Percentiles rank a stretch among this genome's conserved stretches.
These are phyloP conservation scores for Oenanthe oenanthe DNA, from an alignment of 2,113 vertebrate genomes.

Conservation along the genomic window DNA sequence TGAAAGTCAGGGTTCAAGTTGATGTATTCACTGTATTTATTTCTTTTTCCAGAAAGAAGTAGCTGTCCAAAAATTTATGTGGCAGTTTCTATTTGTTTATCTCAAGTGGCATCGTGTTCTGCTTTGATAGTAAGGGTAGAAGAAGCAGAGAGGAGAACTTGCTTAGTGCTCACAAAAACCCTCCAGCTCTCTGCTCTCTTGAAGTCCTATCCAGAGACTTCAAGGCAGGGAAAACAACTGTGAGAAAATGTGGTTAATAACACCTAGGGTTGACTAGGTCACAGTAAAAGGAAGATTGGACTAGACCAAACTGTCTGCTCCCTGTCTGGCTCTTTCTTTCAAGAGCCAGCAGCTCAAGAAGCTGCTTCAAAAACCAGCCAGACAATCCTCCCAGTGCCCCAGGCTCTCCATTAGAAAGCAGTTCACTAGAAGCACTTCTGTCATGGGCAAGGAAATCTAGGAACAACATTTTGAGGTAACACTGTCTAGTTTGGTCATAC, in stretches of 20 bases:
- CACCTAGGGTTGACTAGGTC: not conserved
- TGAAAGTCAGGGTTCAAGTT: not conserved
- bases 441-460: not conserved
- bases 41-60: not conserved
- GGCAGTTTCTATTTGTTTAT: not conserved
- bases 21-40: not conserved
- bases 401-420: not conserved
- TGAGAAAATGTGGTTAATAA: not conserved
- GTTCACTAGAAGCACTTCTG: not conserved
- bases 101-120: fast-evolving
- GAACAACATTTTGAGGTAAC: not conserved
- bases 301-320: not conserved
- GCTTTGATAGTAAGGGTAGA: not conserved
- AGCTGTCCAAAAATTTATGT: not conserved
- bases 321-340: not conserved
- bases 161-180: not conserved
- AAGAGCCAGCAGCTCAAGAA: not conserved
- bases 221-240: not conserved
- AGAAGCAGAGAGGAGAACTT: not conserved
- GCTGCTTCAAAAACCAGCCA: not conserved
- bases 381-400: not conserved
- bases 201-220: not conserved
- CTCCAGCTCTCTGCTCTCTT: not conserved
- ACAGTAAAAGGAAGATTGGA: not conserved
- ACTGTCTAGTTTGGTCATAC: not conserved